A percentile compares a stretch with the other conserved stretches of the same genome.
Evolutionary conservation across 2,888 invertebrate genomes (phyloP).

Genomic region (Eupithecia insigniata): DNA sequence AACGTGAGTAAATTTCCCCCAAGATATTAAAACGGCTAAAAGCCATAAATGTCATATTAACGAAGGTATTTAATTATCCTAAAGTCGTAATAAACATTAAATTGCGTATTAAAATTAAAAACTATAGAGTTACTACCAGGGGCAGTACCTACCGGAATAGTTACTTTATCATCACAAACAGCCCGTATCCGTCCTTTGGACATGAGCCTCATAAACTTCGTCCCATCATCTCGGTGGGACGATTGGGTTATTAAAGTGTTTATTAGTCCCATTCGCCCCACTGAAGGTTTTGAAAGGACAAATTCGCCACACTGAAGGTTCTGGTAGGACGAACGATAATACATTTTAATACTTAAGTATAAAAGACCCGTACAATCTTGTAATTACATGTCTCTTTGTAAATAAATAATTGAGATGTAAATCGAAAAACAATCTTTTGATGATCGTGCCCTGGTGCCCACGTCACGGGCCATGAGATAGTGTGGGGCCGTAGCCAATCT

Average conservation of each 20-base stretch:
- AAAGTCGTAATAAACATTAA: constrained; percentile 15
- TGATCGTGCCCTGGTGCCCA: too few relatives aligned
- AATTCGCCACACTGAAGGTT: neutral
- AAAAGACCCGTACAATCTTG: too few relatives aligned
- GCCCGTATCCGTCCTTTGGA: neutral
- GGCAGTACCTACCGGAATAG: neutral
- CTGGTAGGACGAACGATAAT: neutral
- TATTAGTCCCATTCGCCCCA: neutral
- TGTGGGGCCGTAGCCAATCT: too few relatives aligned
- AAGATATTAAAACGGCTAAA: constrained; percentile 10
- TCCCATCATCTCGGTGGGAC: neutral
- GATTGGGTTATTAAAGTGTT: neutral
- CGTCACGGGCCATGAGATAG: too few relatives aligned
- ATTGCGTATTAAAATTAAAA: constrained; percentile 11
- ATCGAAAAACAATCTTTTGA: too few relatives aligned
- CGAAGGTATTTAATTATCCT: constrained; percentile 10
- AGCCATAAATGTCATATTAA: constrained; percentile 12
- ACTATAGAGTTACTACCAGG: neutral
- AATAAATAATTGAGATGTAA: neutral
- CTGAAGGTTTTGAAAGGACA: too few relatives aligned
- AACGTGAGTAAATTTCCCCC: constrained; percentile 3
- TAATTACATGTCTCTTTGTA: neutral
- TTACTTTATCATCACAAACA: neutral
- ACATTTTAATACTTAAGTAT: too few relatives aligned
- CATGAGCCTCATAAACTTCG: neutral